phyloP scores from a whole-genome alignment of 2,888 invertebrate species.

The Gymnosoma rotundatum region DNA sequence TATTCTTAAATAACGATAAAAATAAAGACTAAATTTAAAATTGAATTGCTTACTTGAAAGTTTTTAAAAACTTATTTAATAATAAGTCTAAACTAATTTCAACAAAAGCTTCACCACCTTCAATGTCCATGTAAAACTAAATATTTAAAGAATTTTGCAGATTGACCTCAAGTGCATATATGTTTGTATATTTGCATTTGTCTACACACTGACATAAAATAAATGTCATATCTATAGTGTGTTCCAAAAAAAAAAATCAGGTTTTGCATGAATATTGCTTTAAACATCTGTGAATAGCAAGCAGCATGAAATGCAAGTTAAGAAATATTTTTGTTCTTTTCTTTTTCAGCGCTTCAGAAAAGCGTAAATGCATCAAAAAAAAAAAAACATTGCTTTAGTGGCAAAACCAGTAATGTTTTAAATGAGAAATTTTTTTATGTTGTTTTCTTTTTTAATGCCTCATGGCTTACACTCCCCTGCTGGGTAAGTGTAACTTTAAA shows the following conservation, averaged over 20 bases:
- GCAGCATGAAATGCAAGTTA: conserved; percentile 32
- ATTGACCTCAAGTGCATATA: background rate
- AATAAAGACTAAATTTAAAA: too few relatives aligned
- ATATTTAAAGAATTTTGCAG: background rate
- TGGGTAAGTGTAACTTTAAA: conserved; percentile 28
- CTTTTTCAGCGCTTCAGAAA: conserved; percentile 11
- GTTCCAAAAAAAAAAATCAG: conserved; percentile 19
- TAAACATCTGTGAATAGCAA: conserved; percentile 52
- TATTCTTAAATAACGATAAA: too few relatives aligned
- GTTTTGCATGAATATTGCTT: conserved; percentile 31
- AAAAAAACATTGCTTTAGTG: conserved; percentile 61
- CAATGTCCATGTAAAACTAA: too few relatives aligned
- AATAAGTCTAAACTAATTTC: too few relatives aligned
- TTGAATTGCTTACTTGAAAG: too few relatives aligned
- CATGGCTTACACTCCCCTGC: conserved; percentile 18
- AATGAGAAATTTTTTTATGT: conserved; percentile 29
- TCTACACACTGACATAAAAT: background rate
- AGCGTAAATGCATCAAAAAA: conserved; percentile 57
- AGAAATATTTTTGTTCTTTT: conserved; percentile 1
- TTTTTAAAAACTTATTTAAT: too few relatives aligned
- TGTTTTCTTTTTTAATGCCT: conserved; percentile 13
- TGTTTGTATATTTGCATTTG: background rate
- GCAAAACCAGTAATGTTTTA: conserved; percentile 51
- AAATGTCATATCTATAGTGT: conserved; percentile 36
- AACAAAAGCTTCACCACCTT: too few relatives aligned